Base-by-base conservation (phyloP, 2,113 vertebrate genomes). In the Austrofundulus limnaeus region DNA sequence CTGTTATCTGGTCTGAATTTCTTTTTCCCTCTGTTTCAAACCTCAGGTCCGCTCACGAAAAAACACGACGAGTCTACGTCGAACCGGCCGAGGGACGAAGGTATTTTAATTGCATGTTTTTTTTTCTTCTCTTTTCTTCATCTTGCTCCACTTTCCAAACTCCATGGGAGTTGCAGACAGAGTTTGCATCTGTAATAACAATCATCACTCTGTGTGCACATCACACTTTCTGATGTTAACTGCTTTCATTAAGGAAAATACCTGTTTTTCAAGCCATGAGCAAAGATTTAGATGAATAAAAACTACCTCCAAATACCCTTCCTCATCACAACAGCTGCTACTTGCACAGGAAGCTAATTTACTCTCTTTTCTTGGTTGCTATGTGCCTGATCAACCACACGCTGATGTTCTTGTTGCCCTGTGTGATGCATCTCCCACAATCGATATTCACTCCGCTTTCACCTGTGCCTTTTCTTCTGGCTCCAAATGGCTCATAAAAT, bases 41-140 rank as follows among this genome's bases (percentile, higher is more conserved):
- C 88, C 85, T 85, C 86, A 96, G 95, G 95, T 94, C 95, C 94
- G 25, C 93, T 96, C 86, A 95, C 94, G 89, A 96, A 95, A 95
- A 95, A 95, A 79, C 89, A 90, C 1, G 92, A 92, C 41, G 92
- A 93, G 83, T 92, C 92, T 61, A 84, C 92, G 61, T 87, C 89
- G 89, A 93, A 93, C 91, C 86, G 91, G 78, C 92, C 92, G 20
- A 87, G 89, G 74, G 92, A 93, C 79, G 92, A 93, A 93, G 92
- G 92, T 93, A 92, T 88, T 92, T 92, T 85, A 87, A 77, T 78
- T 89, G 88, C 90, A 92, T 91, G 87, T 75, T 75, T 61, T 86
- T 55, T 61, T 19, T 11, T 5, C 6, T 12, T 20, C 7, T 10
- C 39, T 39, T 12, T 56, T 38, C 45, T 46, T 45, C 38, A 55